Conservation (phyloP, 2,113 vertebrate species). For the Rhinogobius similis region DNA sequence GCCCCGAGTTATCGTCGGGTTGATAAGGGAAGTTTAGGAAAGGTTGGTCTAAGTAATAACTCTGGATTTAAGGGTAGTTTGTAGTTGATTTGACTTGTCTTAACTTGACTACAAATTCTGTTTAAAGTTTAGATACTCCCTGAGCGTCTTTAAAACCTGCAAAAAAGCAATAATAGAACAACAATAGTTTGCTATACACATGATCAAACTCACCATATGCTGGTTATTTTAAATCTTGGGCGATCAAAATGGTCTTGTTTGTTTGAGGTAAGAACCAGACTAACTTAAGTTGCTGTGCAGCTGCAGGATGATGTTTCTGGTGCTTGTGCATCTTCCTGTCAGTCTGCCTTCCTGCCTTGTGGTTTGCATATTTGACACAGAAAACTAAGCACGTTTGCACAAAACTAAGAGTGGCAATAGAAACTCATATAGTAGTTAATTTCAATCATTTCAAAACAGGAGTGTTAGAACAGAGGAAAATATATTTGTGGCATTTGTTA, state of each 20-base stretch:
- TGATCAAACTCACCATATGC: conserved; percentile 47
- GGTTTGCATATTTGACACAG: conserved; percentile 44
- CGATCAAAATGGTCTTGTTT: background rate
- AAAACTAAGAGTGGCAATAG: background rate
- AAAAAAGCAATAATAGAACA: background rate
- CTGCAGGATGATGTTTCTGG: background rate
- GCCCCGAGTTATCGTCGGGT: no score
- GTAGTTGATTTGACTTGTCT: no score
- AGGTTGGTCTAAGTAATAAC: no score
- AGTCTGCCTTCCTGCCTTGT: conserved; percentile 48
- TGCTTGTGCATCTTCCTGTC: conserved; percentile 55
- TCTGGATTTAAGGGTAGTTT: no score
- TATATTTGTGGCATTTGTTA: background rate
- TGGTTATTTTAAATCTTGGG: background rate
- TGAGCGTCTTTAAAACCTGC: no score
- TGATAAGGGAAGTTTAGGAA: no score
- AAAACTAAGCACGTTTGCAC: background rate
- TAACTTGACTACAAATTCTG: no score
- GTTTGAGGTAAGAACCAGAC: background rate
- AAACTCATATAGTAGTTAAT: background rate
- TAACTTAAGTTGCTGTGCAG: background rate
- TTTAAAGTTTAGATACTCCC: no score
- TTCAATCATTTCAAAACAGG: background rate
- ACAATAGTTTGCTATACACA: background rate
- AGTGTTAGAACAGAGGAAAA: no score